phyloP scores from a whole-genome alignment of 1,140 invertebrate genomes.

The Pseudachorutes palmiensis region DNA sequence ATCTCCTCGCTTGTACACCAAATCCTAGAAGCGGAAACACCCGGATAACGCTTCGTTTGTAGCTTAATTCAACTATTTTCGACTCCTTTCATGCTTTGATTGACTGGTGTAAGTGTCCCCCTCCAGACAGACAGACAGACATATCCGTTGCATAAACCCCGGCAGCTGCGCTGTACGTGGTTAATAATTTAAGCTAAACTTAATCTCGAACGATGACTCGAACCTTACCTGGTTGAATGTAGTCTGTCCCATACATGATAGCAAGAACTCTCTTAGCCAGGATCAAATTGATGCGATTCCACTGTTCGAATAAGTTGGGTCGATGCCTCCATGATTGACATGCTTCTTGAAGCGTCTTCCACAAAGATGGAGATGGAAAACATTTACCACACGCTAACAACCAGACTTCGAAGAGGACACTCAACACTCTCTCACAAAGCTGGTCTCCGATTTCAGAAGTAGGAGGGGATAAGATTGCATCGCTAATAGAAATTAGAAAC shows the following conservation, averaged over 20 bases:
- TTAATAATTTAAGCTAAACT: too few species aligned
- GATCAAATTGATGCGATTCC: slow-evolving; percentile 85
- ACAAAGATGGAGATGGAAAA: slow-evolving; percentile 85
- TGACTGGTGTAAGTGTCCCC: too few species aligned
- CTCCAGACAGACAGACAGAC: too few species aligned
- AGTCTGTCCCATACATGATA: slow-evolving; percentile 81
- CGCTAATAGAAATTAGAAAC: slow-evolving; percentile 86
- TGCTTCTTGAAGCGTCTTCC: slow-evolving; percentile 90
- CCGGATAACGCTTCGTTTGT: too few species aligned
- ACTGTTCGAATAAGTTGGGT: slow-evolving; percentile 82
- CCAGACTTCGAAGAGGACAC: slow-evolving; percentile 92
- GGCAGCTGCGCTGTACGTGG: too few species aligned
- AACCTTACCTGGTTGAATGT: slow-evolving; percentile 53
- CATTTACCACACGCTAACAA: slow-evolving; percentile 80
- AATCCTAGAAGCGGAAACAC: too few species aligned
- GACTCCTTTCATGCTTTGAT: too few species aligned
- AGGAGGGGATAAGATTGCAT: slow-evolving; percentile 81
- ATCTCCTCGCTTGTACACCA: too few species aligned
- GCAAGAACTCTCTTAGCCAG: slow-evolving; percentile 73
- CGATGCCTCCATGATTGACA: slow-evolving; percentile 89
- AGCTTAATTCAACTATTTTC: too few species aligned
- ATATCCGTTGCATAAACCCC: too few species aligned
- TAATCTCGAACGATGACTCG: not conserved
- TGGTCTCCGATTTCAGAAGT: slow-evolving; percentile 91
- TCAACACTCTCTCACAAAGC: slow-evolving; percentile 83